Conservation (phyloP, 2,888 invertebrate species). For the Fragum fragum region DNA sequence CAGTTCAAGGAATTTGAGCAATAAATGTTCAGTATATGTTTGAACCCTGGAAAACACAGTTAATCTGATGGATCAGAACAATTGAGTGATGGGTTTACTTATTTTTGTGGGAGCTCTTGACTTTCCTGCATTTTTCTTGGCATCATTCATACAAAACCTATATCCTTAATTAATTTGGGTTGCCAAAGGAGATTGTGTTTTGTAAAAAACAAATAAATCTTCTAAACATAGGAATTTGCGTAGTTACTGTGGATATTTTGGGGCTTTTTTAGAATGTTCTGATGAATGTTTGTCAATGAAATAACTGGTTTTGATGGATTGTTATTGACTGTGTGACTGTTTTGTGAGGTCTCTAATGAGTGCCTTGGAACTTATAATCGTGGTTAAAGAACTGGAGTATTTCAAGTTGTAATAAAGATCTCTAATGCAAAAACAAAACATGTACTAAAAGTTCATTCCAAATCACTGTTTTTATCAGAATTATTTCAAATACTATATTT, state of each 20-base stretch:
- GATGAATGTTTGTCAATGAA: not conserved
- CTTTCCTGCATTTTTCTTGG: not conserved
- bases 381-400: not conserved
- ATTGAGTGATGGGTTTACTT: not conserved
- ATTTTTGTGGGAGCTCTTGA: not conserved
- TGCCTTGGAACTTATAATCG: not conserved
- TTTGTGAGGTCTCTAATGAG: not conserved
- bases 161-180: slow-evolving; percentile 8
- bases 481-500: too few relatives aligned
- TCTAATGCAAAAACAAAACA: too few relatives aligned
- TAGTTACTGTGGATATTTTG: not conserved
- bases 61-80: not conserved
- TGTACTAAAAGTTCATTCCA: too few relatives aligned
- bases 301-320: not conserved
- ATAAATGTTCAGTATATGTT: too few relatives aligned
- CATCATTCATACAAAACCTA: not conserved
- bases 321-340: slow-evolving; percentile 1
- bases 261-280: not conserved
- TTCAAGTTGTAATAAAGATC: not conserved
- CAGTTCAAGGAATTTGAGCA: too few relatives aligned
- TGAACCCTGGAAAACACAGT: too few relatives aligned
- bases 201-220: slow-evolving; percentile 3
- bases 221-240: not conserved
- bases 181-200: not conserved
- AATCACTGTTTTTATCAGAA: too few relatives aligned